These are phyloP conservation scores for Stomorhina lunata DNA, from an alignment of 2,888 invertebrate genomes.

Conservation along the genomic window DNA sequence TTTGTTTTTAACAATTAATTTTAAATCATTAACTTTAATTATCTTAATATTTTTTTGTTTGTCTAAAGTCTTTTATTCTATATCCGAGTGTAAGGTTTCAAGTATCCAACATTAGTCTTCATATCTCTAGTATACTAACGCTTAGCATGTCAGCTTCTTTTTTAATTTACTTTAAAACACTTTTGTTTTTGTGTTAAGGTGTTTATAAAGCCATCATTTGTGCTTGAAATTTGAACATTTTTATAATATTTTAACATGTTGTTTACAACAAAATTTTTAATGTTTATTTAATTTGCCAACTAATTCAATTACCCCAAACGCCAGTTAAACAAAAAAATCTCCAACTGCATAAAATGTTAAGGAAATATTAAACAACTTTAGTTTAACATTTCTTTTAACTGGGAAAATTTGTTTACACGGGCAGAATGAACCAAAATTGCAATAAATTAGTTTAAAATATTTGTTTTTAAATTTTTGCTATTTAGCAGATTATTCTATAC, in stretches of 20 bases:
- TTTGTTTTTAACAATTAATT: not conserved
- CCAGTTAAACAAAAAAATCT: not conserved
- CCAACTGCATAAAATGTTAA: not conserved
- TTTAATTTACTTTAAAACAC: not conserved
- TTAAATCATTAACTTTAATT: constrained; percentile 7
- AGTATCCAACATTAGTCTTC: not conserved
- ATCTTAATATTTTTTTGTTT: not conserved
- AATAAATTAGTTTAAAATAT: too few species aligned
- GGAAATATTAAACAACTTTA: not conserved
- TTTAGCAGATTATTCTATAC: too few species aligned
- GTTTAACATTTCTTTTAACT: not conserved
- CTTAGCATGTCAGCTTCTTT: not conserved
- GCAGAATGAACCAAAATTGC: not conserved
- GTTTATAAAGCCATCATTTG: constrained; percentile 25
- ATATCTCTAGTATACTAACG: too few species aligned
- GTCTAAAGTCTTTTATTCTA: not conserved
- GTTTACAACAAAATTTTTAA: constrained; percentile 45
- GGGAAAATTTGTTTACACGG: not conserved
- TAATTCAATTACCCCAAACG: constrained; percentile 37
- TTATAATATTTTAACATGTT: constrained; percentile 37
- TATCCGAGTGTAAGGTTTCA: not conserved
- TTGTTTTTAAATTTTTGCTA: too few species aligned
- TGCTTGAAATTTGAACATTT: constrained; percentile 11
- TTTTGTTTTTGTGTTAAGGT: not conserved
- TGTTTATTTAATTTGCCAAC: constrained; percentile 60